Evolutionary conservation across 1,140 invertebrate species (phyloP), one percentile per base, ranked within the genome.

Genomic region (Grapholita molesta): DNA sequence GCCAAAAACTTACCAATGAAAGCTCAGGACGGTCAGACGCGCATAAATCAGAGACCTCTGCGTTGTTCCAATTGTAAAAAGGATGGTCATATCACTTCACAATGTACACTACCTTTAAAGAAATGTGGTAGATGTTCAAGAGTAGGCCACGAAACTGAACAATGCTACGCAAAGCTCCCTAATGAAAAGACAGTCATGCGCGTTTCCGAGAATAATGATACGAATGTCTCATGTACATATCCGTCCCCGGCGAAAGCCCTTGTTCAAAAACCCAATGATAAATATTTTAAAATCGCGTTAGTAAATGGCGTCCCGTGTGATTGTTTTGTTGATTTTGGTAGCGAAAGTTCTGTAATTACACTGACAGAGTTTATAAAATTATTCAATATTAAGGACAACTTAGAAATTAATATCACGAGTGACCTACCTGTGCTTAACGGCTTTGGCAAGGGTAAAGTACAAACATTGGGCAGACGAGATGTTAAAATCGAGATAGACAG

Each of bases 21-120:
- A 7, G 7, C 28, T 30, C 28, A 3, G 7, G 28, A 30, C 1
- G 18, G 42, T 53, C 8, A 53, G 1, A 9, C 5, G 7, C 1
- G 18, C 8, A 23, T 18, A 3, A 53, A 3, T 9, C 48, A 30
- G n/a, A 12, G 9, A 8, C 57, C n/a, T 9, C 53, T 25, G 21
- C 67, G 67, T n/a, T 57, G 67, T 25, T 57, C 23, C 8, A 68
- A 68, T 61, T 68, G 67, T 61, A 68, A 68, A 38, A 15, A 61
- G 15, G 67, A 68, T 1, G 55, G 67, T 38, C 52, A 68, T 15
- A n/a, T 25, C 4, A 5, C 33, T 25, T 2, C 52, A 3, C 52
- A 68, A n/a, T 68, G 67, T 52, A 30, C 52, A 0, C 6, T 61
- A 11, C 67, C 67, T 2, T 28, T 61, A 7, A 68, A 61, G n/a